Evolutionary conservation across 2,888 invertebrate species (phyloP).

Genomic region (Ceraclea dissimilis): DNA sequence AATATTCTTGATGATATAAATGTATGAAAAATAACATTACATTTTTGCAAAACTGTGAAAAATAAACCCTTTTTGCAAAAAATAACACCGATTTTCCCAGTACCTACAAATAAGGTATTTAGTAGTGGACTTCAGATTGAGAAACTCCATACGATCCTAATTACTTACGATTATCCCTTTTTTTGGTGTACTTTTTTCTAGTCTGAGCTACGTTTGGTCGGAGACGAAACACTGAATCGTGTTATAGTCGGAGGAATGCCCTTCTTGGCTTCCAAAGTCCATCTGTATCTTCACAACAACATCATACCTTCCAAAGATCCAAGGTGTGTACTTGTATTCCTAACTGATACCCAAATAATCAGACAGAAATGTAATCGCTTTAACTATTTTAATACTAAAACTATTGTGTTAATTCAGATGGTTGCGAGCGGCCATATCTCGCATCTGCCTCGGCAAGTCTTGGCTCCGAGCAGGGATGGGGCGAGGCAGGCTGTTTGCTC

Average conservation of each 20-base stretch:
- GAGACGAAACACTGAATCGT: constrained; percentile 45
- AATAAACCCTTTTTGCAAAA: no score
- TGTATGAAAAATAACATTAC: neutral
- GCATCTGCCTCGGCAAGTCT: constrained; percentile 42
- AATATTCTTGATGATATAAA: no score
- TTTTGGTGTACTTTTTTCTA: no score
- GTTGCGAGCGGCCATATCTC: constrained; percentile 42
- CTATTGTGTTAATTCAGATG: constrained; percentile 39
- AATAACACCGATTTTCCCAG: no score
- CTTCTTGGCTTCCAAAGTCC: constrained; percentile 43
- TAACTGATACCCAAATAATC: no score
- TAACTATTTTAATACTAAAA: no score
- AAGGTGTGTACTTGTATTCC: no score
- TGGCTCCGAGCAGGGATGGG: constrained; percentile 45
- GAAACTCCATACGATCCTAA: no score
- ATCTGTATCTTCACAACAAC: constrained; percentile 41
- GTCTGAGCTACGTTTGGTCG: constrained; percentile 45
- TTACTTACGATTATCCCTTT: no score
- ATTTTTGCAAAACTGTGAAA: neutral
- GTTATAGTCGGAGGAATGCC: constrained; percentile 44
- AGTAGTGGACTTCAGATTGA: no score
- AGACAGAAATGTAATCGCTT: constrained; percentile 3
- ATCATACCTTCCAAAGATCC: constrained; percentile 42
- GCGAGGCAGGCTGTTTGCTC: constrained; percentile 43
- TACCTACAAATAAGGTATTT: no score